phyloP scores from a whole-genome alignment of 2,113 vertebrate genomes.

The Pangasianodon hypophthalmus region DNA sequence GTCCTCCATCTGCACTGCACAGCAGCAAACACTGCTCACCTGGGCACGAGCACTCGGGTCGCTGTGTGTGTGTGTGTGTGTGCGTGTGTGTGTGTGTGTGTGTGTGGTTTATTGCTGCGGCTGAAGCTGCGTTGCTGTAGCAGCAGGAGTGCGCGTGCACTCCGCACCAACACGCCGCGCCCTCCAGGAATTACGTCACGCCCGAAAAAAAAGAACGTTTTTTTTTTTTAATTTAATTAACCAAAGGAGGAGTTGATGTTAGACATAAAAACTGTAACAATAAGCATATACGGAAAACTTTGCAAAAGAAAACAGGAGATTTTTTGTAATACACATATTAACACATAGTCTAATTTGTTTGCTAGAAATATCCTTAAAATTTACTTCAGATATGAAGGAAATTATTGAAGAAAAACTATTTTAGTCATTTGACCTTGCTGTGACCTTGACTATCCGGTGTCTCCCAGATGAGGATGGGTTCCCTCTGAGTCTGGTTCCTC shows the following conservation, averaged over 20 bases:
- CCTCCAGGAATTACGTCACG: not conserved
- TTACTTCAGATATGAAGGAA: not conserved
- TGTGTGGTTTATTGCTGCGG: not conserved
- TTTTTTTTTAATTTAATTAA: not conserved
- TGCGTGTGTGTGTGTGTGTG: not conserved
- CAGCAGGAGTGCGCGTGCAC: not conserved
- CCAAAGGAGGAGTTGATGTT: not conserved
- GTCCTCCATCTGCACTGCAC: conserved; percentile 2
- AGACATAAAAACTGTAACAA: not conserved
- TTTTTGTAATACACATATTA: not conserved
- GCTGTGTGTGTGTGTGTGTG: not conserved
- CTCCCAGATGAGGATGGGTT: too few relatives aligned
- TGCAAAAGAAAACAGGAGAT: not conserved
- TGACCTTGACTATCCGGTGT: not conserved
- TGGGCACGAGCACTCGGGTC: not conserved
- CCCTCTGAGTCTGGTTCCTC: too few relatives aligned
- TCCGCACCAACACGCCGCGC: not conserved
- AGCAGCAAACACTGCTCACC: not conserved
- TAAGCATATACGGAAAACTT: not conserved
- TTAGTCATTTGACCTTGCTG: not conserved
- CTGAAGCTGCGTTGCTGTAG: conserved; percentile 2
- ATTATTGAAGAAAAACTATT: not conserved
- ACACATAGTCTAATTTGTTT: not conserved
- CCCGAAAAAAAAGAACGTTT: too few relatives aligned
- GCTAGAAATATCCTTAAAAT: not conserved